Evolutionary conservation across 2,113 vertebrate species (phyloP).

Genomic region (Calonectris borealis): DNA sequence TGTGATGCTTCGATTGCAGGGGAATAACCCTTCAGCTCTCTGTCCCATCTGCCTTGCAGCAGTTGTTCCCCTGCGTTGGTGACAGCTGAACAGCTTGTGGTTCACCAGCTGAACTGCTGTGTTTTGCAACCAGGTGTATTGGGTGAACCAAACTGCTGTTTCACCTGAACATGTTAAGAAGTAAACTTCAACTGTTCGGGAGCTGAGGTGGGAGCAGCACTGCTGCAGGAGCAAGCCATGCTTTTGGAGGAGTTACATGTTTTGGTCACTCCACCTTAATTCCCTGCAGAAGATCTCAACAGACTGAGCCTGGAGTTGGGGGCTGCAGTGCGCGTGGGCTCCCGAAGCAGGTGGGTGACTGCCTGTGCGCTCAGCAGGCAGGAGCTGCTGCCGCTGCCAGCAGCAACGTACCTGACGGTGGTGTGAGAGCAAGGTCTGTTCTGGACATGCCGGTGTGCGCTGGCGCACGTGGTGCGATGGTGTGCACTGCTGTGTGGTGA

Average conservation of each 20-base stretch:
- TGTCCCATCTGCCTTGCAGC: not conserved
- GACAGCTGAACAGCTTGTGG: not conserved
- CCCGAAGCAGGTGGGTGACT: not conserved
- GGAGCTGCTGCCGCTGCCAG: not conserved
- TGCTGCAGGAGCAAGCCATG: not conserved
- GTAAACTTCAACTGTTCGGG: not conserved
- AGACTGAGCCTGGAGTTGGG: not conserved
- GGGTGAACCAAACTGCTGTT: not conserved
- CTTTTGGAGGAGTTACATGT: not conserved
- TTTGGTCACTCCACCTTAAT: not conserved
- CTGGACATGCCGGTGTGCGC: too few relatives aligned
- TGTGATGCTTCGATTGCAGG: not conserved
- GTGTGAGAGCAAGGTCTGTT: too few relatives aligned
- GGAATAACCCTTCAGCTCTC: not conserved
- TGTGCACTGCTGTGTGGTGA: not conserved
- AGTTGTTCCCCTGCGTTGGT: not conserved
- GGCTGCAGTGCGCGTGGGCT: too few relatives aligned
- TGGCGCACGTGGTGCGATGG: too few relatives aligned
- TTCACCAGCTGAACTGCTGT: not conserved
- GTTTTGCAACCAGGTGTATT: not conserved
- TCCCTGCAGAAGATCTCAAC: not conserved
- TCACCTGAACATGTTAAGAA: not conserved
- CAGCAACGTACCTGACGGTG: rapidly evolving
- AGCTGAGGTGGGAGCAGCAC: not conserved
- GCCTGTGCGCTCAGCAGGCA: too few relatives aligned